Conservation (phyloP, 2,797 vertebrate species). For the Loriculus beryllinus region DNA sequence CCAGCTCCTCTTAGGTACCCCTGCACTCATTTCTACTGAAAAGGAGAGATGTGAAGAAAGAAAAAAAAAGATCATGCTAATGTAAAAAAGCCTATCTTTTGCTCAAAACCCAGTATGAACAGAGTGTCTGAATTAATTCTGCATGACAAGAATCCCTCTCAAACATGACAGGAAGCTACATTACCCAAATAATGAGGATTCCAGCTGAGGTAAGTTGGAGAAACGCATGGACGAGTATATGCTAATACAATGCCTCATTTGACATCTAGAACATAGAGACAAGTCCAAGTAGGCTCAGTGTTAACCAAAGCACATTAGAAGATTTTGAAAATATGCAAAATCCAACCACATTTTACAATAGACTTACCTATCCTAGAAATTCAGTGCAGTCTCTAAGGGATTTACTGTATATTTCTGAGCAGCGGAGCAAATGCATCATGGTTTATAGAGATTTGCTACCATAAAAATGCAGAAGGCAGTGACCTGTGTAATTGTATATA, state of each 20-base stretch:
- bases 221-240: neutral
- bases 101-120: neutral
- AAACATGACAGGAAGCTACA: conserved; percentile 22
- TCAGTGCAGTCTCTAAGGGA: neutral
- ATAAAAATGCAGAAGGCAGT: conserved; percentile 35
- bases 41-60: neutral
- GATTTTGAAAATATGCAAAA: conserved; percentile 2
- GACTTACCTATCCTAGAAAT: conserved; percentile 27
- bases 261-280: neutral
- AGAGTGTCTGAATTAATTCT: conserved; percentile 27
- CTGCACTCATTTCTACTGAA: neutral
- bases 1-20: neutral
- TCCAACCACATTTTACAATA: conserved; percentile 4
- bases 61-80: neutral
- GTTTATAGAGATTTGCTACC: conserved; percentile 9
- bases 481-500: conserved; percentile 4
- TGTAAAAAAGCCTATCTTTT: neutral
- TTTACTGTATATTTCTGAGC: neutral
- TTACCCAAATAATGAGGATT: conserved; percentile 38
- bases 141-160: conserved; percentile 14
- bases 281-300: neutral
- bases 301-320: conserved; percentile 28
- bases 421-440: neutral
- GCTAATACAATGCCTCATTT: conserved; percentile 20
- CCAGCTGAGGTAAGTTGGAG: neutral